These are phyloP conservation scores for Uria lomvia DNA, from an alignment of 2,113 vertebrate genomes.

Conservation along the genomic window DNA sequence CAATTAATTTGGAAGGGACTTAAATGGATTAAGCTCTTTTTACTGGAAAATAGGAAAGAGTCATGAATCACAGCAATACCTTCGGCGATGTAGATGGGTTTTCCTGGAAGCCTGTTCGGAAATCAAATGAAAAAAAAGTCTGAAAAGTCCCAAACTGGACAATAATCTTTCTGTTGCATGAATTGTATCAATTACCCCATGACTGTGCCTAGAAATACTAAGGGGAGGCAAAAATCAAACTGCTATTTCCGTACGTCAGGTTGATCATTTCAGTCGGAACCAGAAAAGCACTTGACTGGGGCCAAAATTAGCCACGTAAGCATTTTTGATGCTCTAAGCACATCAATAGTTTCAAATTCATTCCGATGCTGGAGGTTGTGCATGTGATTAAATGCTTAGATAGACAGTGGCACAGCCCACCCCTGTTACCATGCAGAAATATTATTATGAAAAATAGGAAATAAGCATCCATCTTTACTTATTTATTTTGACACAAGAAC, in stretches of 20 bases:
- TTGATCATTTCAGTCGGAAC: not conserved
- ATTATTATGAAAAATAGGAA: not conserved
- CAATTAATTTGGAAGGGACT: conserved; percentile 42
- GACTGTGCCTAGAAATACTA: not conserved
- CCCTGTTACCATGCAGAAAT: not conserved
- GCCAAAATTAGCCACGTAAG: not conserved
- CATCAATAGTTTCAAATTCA: not conserved
- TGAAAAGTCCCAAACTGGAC: not conserved
- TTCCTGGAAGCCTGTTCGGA: not conserved
- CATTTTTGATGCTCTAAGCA: not conserved
- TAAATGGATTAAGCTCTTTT: conserved; percentile 4
- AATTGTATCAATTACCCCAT: not conserved
- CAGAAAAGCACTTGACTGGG: not conserved
- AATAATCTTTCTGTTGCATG: not conserved
- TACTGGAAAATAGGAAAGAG: not conserved
- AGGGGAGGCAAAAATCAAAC: not conserved
- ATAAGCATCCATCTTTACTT: not conserved
- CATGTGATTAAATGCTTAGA: not conserved
- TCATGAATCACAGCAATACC: not conserved
- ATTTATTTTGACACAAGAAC: not conserved
- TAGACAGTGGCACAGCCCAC: not conserved
- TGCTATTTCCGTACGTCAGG: fast-evolving
- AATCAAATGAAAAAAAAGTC: not conserved
- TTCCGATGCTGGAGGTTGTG: not conserved
- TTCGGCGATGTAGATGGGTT: not conserved